Evolutionary conservation across 2,797 vertebrate genomes (phyloP).

Genomic region (Sebastes melanostomus): DNA sequence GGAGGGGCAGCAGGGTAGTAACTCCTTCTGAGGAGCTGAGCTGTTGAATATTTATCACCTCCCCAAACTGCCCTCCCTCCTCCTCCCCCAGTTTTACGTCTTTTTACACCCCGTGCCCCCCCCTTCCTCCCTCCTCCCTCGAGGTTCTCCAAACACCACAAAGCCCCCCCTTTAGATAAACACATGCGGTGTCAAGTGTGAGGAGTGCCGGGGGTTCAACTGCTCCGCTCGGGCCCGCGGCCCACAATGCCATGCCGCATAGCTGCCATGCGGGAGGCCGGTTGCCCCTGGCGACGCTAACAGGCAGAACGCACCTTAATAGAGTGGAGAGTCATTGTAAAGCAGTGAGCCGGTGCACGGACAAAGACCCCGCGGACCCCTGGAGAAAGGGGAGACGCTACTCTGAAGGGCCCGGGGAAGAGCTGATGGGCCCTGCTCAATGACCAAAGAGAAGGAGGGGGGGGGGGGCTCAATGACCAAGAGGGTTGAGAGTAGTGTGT

Average conservation of each 20-base stretch:
- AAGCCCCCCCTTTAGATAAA: slow-evolving; percentile 94
- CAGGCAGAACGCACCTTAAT: slow-evolving; percentile 99
- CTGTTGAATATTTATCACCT: slow-evolving; percentile 95
- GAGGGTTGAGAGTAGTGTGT: slow-evolving; percentile 66
- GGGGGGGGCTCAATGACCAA: slow-evolving; percentile 70
- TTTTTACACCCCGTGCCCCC: slow-evolving; percentile 82
- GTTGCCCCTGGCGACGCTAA: slow-evolving; percentile 98
- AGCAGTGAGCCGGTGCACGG: slow-evolving; percentile 92
- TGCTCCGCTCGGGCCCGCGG: slow-evolving; percentile 85
- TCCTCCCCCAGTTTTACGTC: slow-evolving; percentile 73
- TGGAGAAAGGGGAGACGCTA: slow-evolving; percentile 87
- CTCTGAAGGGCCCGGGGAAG: slow-evolving; percentile 91
- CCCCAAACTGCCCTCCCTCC: slow-evolving; percentile 59
- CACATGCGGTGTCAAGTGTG: slow-evolving; percentile 99
- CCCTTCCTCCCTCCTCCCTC: slow-evolving; percentile 68
- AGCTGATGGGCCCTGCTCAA: slow-evolving; percentile 86
- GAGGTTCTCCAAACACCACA: slow-evolving; percentile 83
- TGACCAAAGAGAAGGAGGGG: slow-evolving; percentile 74
- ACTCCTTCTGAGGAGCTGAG: slow-evolving; percentile 76
- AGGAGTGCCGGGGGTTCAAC: slow-evolving; percentile 91
- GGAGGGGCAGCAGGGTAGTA: slow-evolving; percentile 58
- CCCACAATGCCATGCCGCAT: slow-evolving; percentile 93
- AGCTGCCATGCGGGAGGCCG: slow-evolving; percentile 96
- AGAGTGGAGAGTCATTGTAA: slow-evolving; percentile 99
- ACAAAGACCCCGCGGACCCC: slow-evolving; percentile 91